These are phyloP conservation scores for Hestina assimilis DNA, from an alignment of 1,140 invertebrate genomes.

Conservation along the genomic window DNA sequence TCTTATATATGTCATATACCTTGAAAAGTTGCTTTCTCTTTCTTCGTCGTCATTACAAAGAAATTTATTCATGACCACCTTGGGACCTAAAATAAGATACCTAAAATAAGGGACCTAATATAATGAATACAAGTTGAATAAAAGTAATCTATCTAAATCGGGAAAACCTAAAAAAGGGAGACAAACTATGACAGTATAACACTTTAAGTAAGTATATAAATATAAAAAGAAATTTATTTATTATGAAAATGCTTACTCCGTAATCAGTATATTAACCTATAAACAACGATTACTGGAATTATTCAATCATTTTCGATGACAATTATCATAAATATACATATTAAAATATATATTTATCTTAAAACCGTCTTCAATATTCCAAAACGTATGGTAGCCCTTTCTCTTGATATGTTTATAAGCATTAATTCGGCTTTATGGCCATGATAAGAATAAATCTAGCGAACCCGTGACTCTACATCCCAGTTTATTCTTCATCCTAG, in stretches of 20 bases:
- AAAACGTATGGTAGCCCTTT: slow-evolving; percentile 34
- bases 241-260: slow-evolving; percentile 2
- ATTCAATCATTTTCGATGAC: slow-evolving; percentile 6
- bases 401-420: slow-evolving; percentile 68
- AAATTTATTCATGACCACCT: no score
- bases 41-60: no score
- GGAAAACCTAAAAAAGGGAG: no score
- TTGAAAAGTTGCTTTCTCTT: no score
- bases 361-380: slow-evolving; percentile 11
- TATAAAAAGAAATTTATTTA: no score
- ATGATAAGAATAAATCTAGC: slow-evolving; percentile 63
- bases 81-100: no score
- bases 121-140: no score
- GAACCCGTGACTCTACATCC: slow-evolving; percentile 48
- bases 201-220: no score
- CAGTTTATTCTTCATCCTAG: slow-evolving; percentile 59
- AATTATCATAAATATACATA: slow-evolving; percentile 8
- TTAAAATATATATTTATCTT: slow-evolving; percentile 23
- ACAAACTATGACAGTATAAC: no score
- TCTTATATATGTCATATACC: no score
- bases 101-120: no score
- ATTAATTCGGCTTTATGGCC: slow-evolving; percentile 66
- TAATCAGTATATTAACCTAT: not conserved
- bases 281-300: not conserved
- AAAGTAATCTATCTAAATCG: no score